phyloP scores from a whole-genome alignment of 1,140 invertebrate species.

The Uloborus diversus region DNA sequence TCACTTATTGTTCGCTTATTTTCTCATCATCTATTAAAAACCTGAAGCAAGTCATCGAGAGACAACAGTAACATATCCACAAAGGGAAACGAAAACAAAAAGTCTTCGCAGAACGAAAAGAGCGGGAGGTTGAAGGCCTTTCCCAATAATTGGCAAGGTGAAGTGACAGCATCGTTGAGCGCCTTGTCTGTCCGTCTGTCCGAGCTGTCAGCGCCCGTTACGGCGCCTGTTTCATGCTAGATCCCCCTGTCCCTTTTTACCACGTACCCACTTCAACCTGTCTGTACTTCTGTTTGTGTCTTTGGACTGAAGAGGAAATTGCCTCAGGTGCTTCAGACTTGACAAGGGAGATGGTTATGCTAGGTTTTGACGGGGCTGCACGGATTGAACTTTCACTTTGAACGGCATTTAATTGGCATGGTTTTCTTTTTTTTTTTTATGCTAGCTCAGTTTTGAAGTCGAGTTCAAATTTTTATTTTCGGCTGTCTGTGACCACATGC shows the following conservation, averaged over 20 bases:
- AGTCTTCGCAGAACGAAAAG: not conserved
- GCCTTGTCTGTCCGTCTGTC: slow-evolving; percentile 52
- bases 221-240: slow-evolving; percentile 30
- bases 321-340: not conserved
- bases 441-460: too few relatives aligned
- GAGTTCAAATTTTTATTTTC: too few relatives aligned
- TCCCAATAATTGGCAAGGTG: slow-evolving; percentile 47
- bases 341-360: not conserved
- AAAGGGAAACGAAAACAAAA: not conserved
- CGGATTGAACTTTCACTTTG: not conserved
- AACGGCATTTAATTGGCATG: too few relatives aligned
- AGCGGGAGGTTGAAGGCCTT: not conserved
- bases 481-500: too few relatives aligned
- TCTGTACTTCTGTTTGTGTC: slow-evolving; percentile 35
- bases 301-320: slow-evolving; percentile 35
- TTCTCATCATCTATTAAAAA: not conserved
- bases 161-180: slow-evolving; percentile 53
- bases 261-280: not conserved
- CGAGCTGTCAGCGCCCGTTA: slow-evolving; percentile 51
- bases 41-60: not conserved
- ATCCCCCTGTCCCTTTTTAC: not conserved
- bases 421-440: too few relatives aligned
- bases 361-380: not conserved
- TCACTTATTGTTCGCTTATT: not conserved
- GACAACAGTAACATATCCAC: not conserved